Base-by-base conservation (phyloP, 2,797 vertebrate genomes). In the Pampus argenteus region DNA sequence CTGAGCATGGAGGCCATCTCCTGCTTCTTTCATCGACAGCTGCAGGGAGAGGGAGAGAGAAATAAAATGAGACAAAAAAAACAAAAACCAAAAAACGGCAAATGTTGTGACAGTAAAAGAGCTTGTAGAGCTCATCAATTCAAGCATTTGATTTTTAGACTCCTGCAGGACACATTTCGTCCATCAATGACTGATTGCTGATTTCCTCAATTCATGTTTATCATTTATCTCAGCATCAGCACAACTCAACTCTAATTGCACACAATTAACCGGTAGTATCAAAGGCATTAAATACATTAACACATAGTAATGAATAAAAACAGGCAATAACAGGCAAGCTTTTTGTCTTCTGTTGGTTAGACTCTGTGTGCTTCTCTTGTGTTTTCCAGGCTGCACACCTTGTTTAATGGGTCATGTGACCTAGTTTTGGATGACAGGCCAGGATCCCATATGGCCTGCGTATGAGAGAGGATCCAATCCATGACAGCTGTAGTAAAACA, bases 11-110 rank as follows among this genome's bases (percentile, higher is more conserved):
- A 99, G 95, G 73, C 96, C 97, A 92, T 99, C 97, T 0, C 97
- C 97, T 4, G 97, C 95, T 91, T 98, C 97, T 90, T 97, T 98
- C 98, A 99, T 99, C 73, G 96, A 98, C 14, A 97, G 77, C 98
- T 99, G 86, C 56, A 79, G 57, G 51, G 74, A 76, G 44, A 77
- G 25, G 26, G 3, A 82, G 34, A 83, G 55, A 50, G 56, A 31
- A 64, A 67, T 6, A 54, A 49, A 63, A 69, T 54, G 4, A 68
- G 11, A 54, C 29, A 58, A 31, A 17, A 65, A 31, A 31, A 31
- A 31, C 7, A 56, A 66, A n/a, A n/a, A n/a, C n/a, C n/a, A n/a
- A n/a, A n/a, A n/a, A 49, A n/a, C 11, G 22, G 23, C 47, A 81
- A 63, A 76, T 40, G 50, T 74, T 51, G 65, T 23, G 25, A 68